Base-by-base conservation (phyloP, 1,140 invertebrate species). In the Stegodyphus mimosarum region DNA sequence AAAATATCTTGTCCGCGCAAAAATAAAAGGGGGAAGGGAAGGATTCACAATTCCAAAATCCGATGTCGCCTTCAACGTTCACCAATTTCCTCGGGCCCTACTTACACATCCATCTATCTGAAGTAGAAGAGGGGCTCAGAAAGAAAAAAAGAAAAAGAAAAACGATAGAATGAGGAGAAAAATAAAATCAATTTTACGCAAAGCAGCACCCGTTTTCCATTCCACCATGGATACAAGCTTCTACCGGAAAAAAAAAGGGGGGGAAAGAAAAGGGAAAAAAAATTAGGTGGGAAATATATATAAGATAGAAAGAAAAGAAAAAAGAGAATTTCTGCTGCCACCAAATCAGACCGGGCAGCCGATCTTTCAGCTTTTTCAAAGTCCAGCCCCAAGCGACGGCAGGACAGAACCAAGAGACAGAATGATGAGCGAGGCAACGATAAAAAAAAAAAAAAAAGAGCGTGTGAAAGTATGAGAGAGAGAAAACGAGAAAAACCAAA, bases 141-240 rank as follows among this genome's bases (percentile, higher is more conserved):
- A 33, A 33, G 33, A 33, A 33, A 33, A 33, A 33, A 33, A 33
- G 33, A 33, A 3, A 33, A 63, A 52, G 52, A 17, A 7, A 83
- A 55, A 49, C 13, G 53, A 55, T 51, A 33, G 60, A 63, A 11
- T 50, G 64, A 64, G 63, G 5, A 60, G 78, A 81, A 72, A 63
- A 78, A 77, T 71, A 86, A 86, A 86, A 86, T 86, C 83, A 86
- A 86, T 86, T 86, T 86, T 86, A 86, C 83, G 83, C 83, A 86
- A 86, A 86, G 83, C 83, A 86, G 83, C 55, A 60, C 69, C 67
- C 69, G 53, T 52, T 78, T 78, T 86, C 75, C 83, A 84, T 78
- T 72, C 64, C 81, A 84, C 64, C 63, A 76, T 76, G 17, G 81
- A 17, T 76, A 76, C 63, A 55, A 52, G 63, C n/a, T 67, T 17